Evolutionary conservation across 1,140 invertebrate species (phyloP), one percentile per base, ranked within the genome.

Genomic region (Pararge aegeria): DNA sequence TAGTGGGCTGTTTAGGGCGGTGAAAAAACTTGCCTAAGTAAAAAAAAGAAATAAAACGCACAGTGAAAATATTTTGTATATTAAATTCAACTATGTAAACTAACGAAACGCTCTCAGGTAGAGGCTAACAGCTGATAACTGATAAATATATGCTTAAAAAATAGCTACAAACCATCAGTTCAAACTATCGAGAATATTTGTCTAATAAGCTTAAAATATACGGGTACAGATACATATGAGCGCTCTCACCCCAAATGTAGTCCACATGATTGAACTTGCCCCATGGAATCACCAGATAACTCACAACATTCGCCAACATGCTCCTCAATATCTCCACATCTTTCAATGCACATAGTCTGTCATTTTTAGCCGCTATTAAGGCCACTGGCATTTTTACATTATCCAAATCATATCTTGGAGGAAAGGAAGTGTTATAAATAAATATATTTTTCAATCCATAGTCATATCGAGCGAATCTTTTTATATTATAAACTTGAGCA

Each of bases 301-400:
- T 30, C 4, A 68, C 52, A 1, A 90, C 64, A 9, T 91, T 91
- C 0, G 91, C 83, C 21, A 94, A 55, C 40, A 79, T 52, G 0
- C 64, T 56, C 1, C 78, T 72, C 5, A 94, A 60, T 4, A 73
- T 70, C 9, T 82, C 53, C 0, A 94, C 91, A 66, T 94, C 93
- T 85, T 92, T 49, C 5, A 75, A 10, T 3, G 61, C 44, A 0
- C 92, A 90, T 0, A 94, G 64, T 65, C 80, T 90, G 71, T 95
- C 94, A 55, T 93, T 93, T 15, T 82, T 76, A 12, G 89, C 91
- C 66, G 89, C 92, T 63, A 91, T 90, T 6, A 94, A 66, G 16
- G 85, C 90, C 4, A 93, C 78, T 0, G 93, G 92, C 4, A 91
- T 80, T 4, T 68, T 90, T 2, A 94, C 83, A 49, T 90, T 91